Evolutionary conservation across 2,113 vertebrate species (phyloP), one percentile per base, ranked within the genome.

Genomic region (Neoarius graeffei): DNA sequence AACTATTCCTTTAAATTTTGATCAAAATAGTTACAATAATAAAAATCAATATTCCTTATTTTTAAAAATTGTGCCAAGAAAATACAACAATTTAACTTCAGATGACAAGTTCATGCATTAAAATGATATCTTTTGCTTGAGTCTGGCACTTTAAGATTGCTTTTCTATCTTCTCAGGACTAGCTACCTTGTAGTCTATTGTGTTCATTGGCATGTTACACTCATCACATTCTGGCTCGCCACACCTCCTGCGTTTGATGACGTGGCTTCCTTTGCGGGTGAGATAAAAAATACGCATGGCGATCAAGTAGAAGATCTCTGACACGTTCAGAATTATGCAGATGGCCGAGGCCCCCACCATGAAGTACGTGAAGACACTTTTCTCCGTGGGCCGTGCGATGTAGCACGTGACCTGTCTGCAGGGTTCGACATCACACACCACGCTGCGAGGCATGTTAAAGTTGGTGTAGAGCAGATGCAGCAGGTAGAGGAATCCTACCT

Each of bases 351-450:
- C 95, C 25, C 92, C 93, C 86, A 97, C 96, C 97, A 97, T 97
- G 86, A 97, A 96, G 91, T 96, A 96, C 56, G 95, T 95, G 90
- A 97, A 97, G 73, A 97, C 10, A 14, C 93, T 96, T 92, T 97
- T 97, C 91, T 97, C 97, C 0, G 96, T 97, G 84, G 96, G 96
- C 0, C 95, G 92, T 23, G 96, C 86, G 66, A 97, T 95, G 89
- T 93, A 97, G 82, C 96, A 97, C 91, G 96, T 92, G 54, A 96
- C 96, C 0, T 93, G 94, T 54, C 96, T 96, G 83, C 96, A 96
- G 17, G 96, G 96, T 0, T 57, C 13, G 50, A 94, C 62, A 0
- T 95, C 91, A 76, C 96, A 97, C 80, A 94, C 93, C 84, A 97
- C 95, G 60, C 95, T 93, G 0, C 93, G 92, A 19, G 96, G 96